phyloP scores from a whole-genome alignment of 1,140 invertebrate genomes.

The Mycetomoellerius zeteki region DNA sequence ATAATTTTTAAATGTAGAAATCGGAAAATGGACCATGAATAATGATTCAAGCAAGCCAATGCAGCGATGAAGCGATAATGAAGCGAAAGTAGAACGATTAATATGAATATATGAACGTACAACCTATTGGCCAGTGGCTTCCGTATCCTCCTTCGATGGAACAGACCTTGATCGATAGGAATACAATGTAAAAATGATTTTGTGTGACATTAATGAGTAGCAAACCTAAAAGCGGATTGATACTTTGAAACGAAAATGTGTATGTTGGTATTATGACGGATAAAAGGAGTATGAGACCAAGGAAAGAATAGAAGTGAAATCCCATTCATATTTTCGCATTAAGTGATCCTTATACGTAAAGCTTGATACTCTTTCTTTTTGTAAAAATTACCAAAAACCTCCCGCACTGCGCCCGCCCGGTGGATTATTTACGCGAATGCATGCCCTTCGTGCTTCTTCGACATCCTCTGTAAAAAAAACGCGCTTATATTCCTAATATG shows the following conservation, averaged over 20 bases:
- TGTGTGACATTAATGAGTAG: slow-evolving; percentile 78
- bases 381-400: slow-evolving; percentile 86
- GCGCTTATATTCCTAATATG: slow-evolving; percentile 32
- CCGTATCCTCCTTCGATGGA: slow-evolving; percentile 77
- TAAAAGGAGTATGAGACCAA: slow-evolving; percentile 15
- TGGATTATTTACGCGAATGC: slow-evolving; percentile 88
- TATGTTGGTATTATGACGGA: neutral
- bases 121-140: slow-evolving; percentile 72
- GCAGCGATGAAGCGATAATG: slow-evolving; percentile 70
- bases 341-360: slow-evolving; percentile 65
- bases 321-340: slow-evolving; percentile 44
- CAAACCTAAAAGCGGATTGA: slow-evolving; percentile 73
- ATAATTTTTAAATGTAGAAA: slow-evolving; percentile 4
- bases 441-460: slow-evolving; percentile 84
- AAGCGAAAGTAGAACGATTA: slow-evolving; percentile 66
- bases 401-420: slow-evolving; percentile 87
- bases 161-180: slow-evolving; percentile 79
- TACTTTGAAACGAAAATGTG: slow-evolving; percentile 51
- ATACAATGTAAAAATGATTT: slow-evolving; percentile 69
- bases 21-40: slow-evolving; percentile 56
- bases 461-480: slow-evolving; percentile 82
- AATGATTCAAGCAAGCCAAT: slow-evolving; percentile 65
- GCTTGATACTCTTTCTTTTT: slow-evolving; percentile 66
- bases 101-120: slow-evolving; percentile 55
- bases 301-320: slow-evolving; percentile 42